Evolutionary conservation across 2,797 vertebrate species (phyloP).

Genomic region (Bovichtus variegatus): DNA sequence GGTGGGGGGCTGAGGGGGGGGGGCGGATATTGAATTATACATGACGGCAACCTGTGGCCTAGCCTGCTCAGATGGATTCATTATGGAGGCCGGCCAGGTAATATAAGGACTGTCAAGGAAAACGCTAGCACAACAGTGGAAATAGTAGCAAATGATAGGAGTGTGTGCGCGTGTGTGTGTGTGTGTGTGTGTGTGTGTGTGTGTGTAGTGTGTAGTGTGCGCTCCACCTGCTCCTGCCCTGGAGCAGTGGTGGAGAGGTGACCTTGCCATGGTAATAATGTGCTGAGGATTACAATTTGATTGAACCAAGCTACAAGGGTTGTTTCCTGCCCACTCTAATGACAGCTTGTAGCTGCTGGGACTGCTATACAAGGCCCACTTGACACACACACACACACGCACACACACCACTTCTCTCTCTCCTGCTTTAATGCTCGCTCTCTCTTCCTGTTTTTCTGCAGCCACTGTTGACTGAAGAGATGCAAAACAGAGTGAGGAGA

Average conservation of each 20-base stretch:
- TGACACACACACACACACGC: constrained; percentile 61
- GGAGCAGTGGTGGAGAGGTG: constrained; percentile 78
- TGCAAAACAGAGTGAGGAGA: constrained; percentile 40
- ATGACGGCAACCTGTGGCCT: constrained; percentile 78
- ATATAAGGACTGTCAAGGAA: constrained; percentile 85
- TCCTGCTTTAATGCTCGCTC: constrained; percentile 18
- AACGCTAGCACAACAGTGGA: constrained; percentile 72
- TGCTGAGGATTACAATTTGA: constrained; percentile 85
- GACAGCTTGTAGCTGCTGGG: constrained; percentile 84
- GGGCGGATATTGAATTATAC: constrained; percentile 89
- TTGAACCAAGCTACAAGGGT: constrained; percentile 84
- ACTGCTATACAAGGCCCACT: constrained; percentile 78
- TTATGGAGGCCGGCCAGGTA: constrained; percentile 86
- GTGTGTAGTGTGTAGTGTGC: constrained; percentile 4
- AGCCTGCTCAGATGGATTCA: constrained; percentile 87
- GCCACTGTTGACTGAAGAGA: constrained; percentile 41
- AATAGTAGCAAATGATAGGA: constrained; percentile 58
- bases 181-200: constrained; percentile 18
- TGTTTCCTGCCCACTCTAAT: constrained; percentile 86
- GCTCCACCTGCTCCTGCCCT: constrained; percentile 80
- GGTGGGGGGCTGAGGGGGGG: neutral
- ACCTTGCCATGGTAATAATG: constrained; percentile 86
- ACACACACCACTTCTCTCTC: constrained; percentile 12
- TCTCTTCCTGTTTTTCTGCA: constrained; percentile 45
- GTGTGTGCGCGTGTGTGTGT: constrained; percentile 8